Evolutionary conservation across 2,888 invertebrate species (phyloP).

Genomic region (Pediacus dermestoides): DNA sequence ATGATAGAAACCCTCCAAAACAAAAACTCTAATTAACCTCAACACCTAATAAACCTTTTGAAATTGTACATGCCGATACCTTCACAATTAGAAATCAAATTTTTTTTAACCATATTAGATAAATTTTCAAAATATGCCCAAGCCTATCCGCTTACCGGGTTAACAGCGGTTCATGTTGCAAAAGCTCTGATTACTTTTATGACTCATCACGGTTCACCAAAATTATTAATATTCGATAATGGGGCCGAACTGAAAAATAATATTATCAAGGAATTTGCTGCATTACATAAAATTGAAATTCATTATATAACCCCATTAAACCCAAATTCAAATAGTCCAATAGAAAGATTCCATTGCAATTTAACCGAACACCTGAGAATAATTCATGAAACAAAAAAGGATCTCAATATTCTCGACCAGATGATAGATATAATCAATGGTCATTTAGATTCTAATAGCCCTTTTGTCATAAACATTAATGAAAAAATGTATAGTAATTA

Average conservation of each 20-base stretch:
- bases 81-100: conserved; percentile 10
- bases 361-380: conserved; percentile 12
- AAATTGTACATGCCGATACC: conserved; percentile 23
- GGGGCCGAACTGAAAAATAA: conserved; percentile 15
- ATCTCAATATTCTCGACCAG: conserved; percentile 5
- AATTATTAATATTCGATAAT: conserved; percentile 14
- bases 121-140: conserved; percentile 21
- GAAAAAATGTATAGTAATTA: conserved; percentile 12
- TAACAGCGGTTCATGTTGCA: background rate
- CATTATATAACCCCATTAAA: conserved; percentile 15
- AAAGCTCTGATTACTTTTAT: conserved; percentile 9
- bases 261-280: conserved; percentile 12
- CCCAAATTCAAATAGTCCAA: conserved; percentile 15
- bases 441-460: conserved; percentile 8
- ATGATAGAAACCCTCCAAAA: conserved; percentile 23
- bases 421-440: conserved; percentile 14
- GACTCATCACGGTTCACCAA: conserved; percentile 10
- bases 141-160: conserved; percentile 4
- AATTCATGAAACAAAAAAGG: conserved; percentile 1
- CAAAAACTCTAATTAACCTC: conserved; percentile 17
- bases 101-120: conserved; percentile 18
- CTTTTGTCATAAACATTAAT: conserved; percentile 14
- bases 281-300: conserved; percentile 16
- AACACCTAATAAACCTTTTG: conserved; percentile 22
- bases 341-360: conserved; percentile 16